Conservation (phyloP, 2,888 invertebrate genomes). For the Orthosia cruda region DNA sequence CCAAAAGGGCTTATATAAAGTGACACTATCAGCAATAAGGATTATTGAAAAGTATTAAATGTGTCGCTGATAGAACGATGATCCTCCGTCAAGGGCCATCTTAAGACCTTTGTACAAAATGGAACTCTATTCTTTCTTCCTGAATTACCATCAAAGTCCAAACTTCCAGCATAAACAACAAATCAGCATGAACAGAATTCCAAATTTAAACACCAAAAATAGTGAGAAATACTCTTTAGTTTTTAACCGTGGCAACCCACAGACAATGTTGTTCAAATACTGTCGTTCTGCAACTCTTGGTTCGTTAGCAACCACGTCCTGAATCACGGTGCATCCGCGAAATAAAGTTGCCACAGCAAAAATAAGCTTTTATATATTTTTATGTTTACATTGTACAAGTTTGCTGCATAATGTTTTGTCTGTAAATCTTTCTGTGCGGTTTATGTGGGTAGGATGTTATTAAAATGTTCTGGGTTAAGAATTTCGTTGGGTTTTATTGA, state of each 20-base stretch:
- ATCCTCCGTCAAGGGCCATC: too few relatives aligned
- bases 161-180: constrained; percentile 1
- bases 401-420: constrained; percentile 42
- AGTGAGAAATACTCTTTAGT: constrained; percentile 64
- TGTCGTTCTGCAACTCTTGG: constrained; percentile 69
- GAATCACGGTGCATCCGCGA: constrained; percentile 73
- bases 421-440: constrained; percentile 31
- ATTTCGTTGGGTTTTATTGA: constrained; percentile 35
- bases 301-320: constrained; percentile 78
- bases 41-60: too few relatives aligned
- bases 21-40: too few relatives aligned
- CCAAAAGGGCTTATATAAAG: too few relatives aligned
- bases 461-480: constrained; percentile 39
- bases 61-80: too few relatives aligned
- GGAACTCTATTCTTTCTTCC: background rate
- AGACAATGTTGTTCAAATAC: constrained; percentile 81
- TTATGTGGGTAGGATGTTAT: constrained; percentile 37
- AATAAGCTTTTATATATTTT: constrained; percentile 63
- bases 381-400: constrained; percentile 40
- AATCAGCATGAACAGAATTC: constrained; percentile 8
- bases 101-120: background rate
- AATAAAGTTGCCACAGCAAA: constrained; percentile 70
- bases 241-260: constrained; percentile 58
- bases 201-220: constrained; percentile 33
- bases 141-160: background rate